Evolutionary conservation across 2,888 invertebrate species (phyloP).

Genomic region (Antheraea assamensis): DNA sequence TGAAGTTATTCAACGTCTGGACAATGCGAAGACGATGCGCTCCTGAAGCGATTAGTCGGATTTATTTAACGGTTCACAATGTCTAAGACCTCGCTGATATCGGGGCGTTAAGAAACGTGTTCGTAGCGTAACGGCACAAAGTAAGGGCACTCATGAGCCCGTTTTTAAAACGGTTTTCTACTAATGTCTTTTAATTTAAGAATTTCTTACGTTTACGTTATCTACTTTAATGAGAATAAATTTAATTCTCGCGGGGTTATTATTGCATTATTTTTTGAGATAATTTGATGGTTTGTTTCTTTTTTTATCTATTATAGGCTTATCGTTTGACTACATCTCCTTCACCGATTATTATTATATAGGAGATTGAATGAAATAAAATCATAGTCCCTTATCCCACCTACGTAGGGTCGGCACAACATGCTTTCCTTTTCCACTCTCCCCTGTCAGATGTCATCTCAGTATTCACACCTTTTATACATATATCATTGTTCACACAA

Average conservation of each 20-base stretch:
- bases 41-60: constrained; percentile 66
- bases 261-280: background rate
- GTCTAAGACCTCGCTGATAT: constrained; percentile 40
- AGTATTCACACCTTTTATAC: too few relatives aligned
- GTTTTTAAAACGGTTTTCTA: constrained; percentile 6
- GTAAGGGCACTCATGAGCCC: constrained; percentile 7
- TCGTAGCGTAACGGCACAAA: constrained; percentile 17
- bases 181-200: constrained; percentile 5
- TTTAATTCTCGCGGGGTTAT: background rate
- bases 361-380: too few relatives aligned
- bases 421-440: too few relatives aligned
- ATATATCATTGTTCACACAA: too few relatives aligned
- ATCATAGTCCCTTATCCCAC: too few relatives aligned
- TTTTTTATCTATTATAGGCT: background rate
- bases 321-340: too few relatives aligned
- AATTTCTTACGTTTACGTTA: background rate
- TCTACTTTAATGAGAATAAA: background rate
- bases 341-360: too few relatives aligned
- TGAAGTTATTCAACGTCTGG: constrained; percentile 73
- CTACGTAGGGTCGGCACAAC: too few relatives aligned
- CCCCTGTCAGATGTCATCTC: too few relatives aligned
- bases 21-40: constrained; percentile 62
- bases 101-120: constrained; percentile 31
- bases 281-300: background rate
- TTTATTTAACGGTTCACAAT: constrained; percentile 72